phyloP scores from a whole-genome alignment of 2,888 invertebrate species.

The Tipula helvola region DNA sequence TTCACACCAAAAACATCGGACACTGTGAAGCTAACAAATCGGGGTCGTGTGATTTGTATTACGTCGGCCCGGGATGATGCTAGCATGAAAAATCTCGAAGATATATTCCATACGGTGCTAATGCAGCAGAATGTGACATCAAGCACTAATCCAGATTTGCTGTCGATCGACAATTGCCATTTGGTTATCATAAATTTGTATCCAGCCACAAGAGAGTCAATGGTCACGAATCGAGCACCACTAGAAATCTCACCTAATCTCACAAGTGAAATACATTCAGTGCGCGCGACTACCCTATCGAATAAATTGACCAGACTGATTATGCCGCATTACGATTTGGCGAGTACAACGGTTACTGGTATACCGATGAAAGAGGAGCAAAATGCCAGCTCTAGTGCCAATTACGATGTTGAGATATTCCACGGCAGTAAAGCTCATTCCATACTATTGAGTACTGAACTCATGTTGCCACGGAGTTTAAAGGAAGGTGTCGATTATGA shows the following conservation, averaged over 20 bases:
- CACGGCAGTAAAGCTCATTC: slow-evolving; percentile 79
- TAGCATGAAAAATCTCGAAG: slow-evolving; percentile 74
- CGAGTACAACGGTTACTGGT: slow-evolving; percentile 93
- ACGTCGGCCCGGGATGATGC: slow-evolving; percentile 80
- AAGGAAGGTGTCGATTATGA: slow-evolving; percentile 66
- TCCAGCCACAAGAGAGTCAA: slow-evolving; percentile 65
- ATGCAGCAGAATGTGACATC: slow-evolving; percentile 67
- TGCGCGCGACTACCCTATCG: slow-evolving; percentile 60
- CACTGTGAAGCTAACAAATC: slow-evolving; percentile 23
- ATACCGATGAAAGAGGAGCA: slow-evolving; percentile 99
- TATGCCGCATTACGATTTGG: slow-evolving; percentile 76
- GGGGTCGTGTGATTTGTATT: slow-evolving; percentile 77
- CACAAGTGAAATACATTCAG: slow-evolving; percentile 69
- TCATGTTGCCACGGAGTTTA: slow-evolving; percentile 41
- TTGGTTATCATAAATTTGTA: slow-evolving; percentile 81
- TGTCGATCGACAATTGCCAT: slow-evolving; percentile 78
- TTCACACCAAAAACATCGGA: slow-evolving; percentile 23
- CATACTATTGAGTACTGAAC: slow-evolving; percentile 58
- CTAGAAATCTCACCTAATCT: slow-evolving; percentile 61
- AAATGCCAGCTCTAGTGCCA: slow-evolving; percentile 94
- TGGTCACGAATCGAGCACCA: slow-evolving; percentile 58
- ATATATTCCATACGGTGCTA: slow-evolving; percentile 72
- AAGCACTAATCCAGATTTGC: slow-evolving; percentile 45
- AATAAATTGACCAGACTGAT: slow-evolving; percentile 63
- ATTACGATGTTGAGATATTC: slow-evolving; percentile 96